Evolutionary conservation across 2,113 vertebrate species (phyloP).

Genomic region (Piaya cayana): DNA sequence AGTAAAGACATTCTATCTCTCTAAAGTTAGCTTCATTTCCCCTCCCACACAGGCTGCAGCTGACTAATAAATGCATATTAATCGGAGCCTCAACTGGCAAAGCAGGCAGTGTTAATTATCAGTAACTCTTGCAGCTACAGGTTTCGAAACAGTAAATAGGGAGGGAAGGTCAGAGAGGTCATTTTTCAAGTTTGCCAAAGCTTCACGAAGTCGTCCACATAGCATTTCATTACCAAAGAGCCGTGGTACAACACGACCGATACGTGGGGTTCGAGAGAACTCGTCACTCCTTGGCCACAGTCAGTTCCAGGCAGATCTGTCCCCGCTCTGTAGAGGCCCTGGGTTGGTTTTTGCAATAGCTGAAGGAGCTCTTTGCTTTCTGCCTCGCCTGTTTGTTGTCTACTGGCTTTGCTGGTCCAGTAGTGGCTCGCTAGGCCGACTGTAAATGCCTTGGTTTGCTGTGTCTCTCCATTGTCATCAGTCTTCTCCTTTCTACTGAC

Average conservation of each 20-base stretch:
- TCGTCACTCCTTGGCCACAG: neutral
- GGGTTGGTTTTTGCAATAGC: neutral
- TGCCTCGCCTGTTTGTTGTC: slow-evolving; percentile 49
- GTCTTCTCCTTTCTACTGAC: slow-evolving; percentile 42
- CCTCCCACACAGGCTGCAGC: slow-evolving; percentile 5
- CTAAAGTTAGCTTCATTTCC: neutral
- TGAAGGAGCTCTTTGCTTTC: slow-evolving; percentile 48
- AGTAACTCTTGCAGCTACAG: slow-evolving; percentile 40
- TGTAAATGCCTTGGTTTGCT: slow-evolving; percentile 37
- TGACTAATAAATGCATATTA: neutral
- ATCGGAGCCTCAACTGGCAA: neutral
- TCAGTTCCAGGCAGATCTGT: neutral
- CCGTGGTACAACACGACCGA: neutral
- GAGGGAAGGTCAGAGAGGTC: neutral
- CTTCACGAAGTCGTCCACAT: neutral
- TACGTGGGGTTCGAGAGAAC: neutral
- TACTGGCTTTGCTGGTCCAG: slow-evolving; percentile 48
- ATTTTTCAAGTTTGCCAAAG: neutral
- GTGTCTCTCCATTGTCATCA: slow-evolving; percentile 58
- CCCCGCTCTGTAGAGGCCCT: neutral
- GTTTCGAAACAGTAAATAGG: neutral
- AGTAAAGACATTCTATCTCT: neutral
- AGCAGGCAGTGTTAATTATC: neutral
- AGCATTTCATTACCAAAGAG: neutral
- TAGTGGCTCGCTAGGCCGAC: slow-evolving; percentile 15